Evolutionary conservation across 1,140 invertebrate genomes (phyloP), one percentile per base, ranked within the genome.

Genomic region (Drosophila pectinifera): DNA sequence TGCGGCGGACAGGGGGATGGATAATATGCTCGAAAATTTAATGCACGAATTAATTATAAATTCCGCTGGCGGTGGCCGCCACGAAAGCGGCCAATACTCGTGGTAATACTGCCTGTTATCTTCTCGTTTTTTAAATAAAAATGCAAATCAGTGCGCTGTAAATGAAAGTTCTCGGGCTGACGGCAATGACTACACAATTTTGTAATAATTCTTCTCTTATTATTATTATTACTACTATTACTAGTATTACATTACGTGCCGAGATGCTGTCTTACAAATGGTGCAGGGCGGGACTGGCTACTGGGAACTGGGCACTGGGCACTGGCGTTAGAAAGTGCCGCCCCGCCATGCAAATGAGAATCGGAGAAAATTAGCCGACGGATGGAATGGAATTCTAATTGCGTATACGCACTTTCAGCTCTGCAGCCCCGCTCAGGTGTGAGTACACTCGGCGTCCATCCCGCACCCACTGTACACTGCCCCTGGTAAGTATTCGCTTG

Each of bases 41-140:
- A 78, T 68, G 75, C 83, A 86, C 84, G 83, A 79, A 86, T 86
- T 86, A 83, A 86, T 86, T 88, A 83, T 83, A 58, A 88, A 88
- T 88, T 88, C 83, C 76, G 72, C 79, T 88, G 76, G 72, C 75
- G 76, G 72, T 79, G 82, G 46, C 70, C 69, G 83, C 72, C 54
- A 83, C 62, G 84, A 88, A 88, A 88, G 83, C 78, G 79, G 58
- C 59, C 41, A 49, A 55, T 43, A 46, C 41, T 75, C 54, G 58
- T 39, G 54, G 39, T 74, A 64, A 55, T 57, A 63, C 59, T 63
- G 26, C 34, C 48, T 55, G 28, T 48, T 38, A 53, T 61, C 68
- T 38, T 36, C 22, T n/a, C 34, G 22, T 49, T 45, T 51, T 8
- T 20, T 34, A n/a, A 14, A 53, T 53, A 5, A 36, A 36, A 36